These are phyloP conservation scores for Acanthochromis polyacanthus DNA, from an alignment of 2,113 vertebrate genomes.

Conservation along the genomic window DNA sequence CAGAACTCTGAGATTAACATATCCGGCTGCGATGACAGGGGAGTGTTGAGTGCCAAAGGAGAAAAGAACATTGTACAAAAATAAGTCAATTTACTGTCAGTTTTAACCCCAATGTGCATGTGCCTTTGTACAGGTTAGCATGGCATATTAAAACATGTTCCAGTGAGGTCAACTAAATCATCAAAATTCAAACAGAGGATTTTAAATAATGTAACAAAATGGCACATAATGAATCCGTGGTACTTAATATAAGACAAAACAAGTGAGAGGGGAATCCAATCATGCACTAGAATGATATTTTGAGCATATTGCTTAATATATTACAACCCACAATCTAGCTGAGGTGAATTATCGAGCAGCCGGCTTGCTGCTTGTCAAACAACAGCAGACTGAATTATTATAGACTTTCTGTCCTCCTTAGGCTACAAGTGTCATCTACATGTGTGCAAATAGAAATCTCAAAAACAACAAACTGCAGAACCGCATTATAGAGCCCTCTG, in stretches of 20 bases:
- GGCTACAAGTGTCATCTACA: constrained; percentile 51
- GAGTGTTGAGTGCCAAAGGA: constrained; percentile 51
- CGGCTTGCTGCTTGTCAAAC: neutral
- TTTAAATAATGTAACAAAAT: constrained; percentile 27
- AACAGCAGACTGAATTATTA: constrained; percentile 4
- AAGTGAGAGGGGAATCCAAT: constrained; percentile 15
- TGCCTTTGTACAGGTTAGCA: constrained; percentile 46
- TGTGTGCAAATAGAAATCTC: constrained; percentile 67
- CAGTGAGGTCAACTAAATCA: constrained; percentile 21
- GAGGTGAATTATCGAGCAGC: constrained; percentile 43
- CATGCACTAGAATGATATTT: constrained; percentile 51
- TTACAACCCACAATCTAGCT: constrained; percentile 44
- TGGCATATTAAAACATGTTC: constrained; percentile 30
- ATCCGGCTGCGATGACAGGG: constrained; percentile 37
- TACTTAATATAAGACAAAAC: constrained; percentile 19
- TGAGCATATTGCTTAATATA: constrained; percentile 74
- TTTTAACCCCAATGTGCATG: constrained; percentile 29
- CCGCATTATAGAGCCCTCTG: neutral
- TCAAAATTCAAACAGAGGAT: neutral
- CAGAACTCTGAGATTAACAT: constrained; percentile 59
- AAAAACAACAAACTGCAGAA: constrained; percentile 42
- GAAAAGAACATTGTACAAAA: constrained; percentile 30
- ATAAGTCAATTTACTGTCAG: constrained; percentile 26
- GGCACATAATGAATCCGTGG: constrained; percentile 14
- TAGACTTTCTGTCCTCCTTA: constrained; percentile 29